Percentiles rank a stretch among this genome's conserved stretches.
phyloP scores from a whole-genome alignment of 2,888 invertebrate species.

The Drosophila anomalata region DNA sequence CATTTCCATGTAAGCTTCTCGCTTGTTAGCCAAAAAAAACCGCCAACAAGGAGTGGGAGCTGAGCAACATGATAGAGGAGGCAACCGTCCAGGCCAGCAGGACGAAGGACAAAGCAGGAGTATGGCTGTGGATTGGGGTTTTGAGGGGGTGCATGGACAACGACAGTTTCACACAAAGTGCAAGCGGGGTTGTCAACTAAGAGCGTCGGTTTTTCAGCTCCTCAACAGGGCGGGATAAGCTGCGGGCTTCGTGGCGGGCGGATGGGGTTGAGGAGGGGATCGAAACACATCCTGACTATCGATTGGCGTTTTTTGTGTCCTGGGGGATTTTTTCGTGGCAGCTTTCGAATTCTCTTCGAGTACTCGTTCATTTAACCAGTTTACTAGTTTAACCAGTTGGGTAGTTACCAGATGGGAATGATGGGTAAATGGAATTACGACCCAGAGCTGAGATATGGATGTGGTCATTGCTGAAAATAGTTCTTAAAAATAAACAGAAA shows the following conservation, averaged over 20 bases:
- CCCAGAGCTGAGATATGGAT: neutral
- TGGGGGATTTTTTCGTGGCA: slow-evolving; percentile 20
- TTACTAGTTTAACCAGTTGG: slow-evolving; percentile 13
- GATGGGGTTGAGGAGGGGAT: neutral
- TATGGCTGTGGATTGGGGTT: neutral
- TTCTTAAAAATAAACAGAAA: neutral
- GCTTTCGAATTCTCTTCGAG: slow-evolving; percentile 6
- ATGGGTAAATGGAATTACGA: neutral
- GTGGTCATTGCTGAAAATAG: neutral
- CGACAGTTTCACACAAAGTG: slow-evolving; percentile 57
- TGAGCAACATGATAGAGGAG: slow-evolving; percentile 19
- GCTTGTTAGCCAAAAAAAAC: slow-evolving; percentile 68
- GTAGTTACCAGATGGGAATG: slow-evolving; percentile 11
- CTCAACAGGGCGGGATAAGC: slow-evolving; percentile 33
- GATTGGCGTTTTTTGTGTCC: slow-evolving; percentile 46
- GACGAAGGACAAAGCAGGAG: slow-evolving; percentile 12
- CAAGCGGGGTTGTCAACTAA: slow-evolving; percentile 47
- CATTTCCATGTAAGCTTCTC: slow-evolving; percentile 70
- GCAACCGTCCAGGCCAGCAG: slow-evolving; percentile 8
- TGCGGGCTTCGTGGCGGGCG: neutral
- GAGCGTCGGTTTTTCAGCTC: slow-evolving; percentile 40
- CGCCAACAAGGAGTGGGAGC: slow-evolving; percentile 49
- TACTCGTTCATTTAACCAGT: slow-evolving; percentile 15
- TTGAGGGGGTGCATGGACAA: slow-evolving; percentile 18
- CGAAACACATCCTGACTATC: slow-evolving; percentile 62